A percentile compares a stretch with the other conserved stretches of the same genome.
Evolutionary conservation across 2,888 invertebrate species (phyloP).

Genomic region (Drosophila fulvimacula): DNA sequence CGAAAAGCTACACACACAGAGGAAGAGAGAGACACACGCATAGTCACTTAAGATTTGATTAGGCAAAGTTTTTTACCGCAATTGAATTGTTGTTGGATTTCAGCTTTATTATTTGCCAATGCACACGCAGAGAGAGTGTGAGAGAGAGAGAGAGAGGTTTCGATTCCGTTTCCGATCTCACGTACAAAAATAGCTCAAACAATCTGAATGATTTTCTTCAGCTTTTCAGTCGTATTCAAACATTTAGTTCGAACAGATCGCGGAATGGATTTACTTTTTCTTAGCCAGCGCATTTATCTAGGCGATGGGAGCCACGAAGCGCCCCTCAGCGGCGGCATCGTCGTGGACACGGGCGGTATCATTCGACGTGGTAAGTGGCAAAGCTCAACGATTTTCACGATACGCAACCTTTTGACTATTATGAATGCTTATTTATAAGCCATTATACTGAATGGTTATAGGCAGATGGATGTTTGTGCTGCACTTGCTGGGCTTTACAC

Average conservation of each 20-base stretch:
- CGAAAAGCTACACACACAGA: background rate
- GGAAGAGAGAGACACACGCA: too few relatives aligned
- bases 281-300: slow-evolving; percentile 86
- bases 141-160: background rate
- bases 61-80: slow-evolving; percentile 16
- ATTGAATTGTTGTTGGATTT: slow-evolving; percentile 18
- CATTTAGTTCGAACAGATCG: slow-evolving; percentile 17
- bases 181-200: slow-evolving; percentile 33
- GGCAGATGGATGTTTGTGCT: slow-evolving; percentile 7
- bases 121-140: slow-evolving; percentile 5
- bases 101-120: slow-evolving; percentile 7
- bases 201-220: slow-evolving; percentile 3
- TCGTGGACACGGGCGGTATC: slow-evolving; percentile 86
- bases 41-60: slow-evolving; percentile 20
- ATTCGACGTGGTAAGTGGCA: slow-evolving; percentile 83
- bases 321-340: slow-evolving; percentile 87
- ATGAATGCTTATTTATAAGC: slow-evolving; percentile 15
- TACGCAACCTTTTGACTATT: slow-evolving; percentile 14
- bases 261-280: slow-evolving; percentile 83
- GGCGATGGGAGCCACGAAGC: slow-evolving; percentile 82
- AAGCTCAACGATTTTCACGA: slow-evolving; percentile 5
- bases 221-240: slow-evolving; percentile 32
- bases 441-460: background rate
- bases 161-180: slow-evolving; percentile 11
- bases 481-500: slow-evolving; percentile 9